Evolutionary conservation across 1,140 invertebrate genomes (phyloP), one percentile per base, ranked within the genome.

Genomic region (Frieseomelitta varia): DNA sequence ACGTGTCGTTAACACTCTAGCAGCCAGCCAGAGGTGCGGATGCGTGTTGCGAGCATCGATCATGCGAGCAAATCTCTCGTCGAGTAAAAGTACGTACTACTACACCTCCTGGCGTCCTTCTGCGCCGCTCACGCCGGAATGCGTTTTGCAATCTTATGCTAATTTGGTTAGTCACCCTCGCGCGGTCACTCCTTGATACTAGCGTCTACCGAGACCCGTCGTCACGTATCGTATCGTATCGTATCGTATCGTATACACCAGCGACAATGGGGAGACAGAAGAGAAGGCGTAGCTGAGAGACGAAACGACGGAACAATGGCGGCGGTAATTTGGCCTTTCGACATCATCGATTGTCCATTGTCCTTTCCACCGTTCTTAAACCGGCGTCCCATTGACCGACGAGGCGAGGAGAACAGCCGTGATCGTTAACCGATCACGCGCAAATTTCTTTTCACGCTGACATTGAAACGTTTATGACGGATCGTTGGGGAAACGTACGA

Each of bases 121-220:
- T 85, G 73, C 77, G 39, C 27, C 56, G 73, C 77, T 79, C 80
- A 67, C 77, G 65, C 27, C 75, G 88, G 88, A 86, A 89, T 89
- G 85, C 69, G 79, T 89, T 89, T 89, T 69, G 85, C 88, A 89
- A 89, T 84, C 71, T 87, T 89, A 89, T 89, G 88, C 74, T 89
- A 89, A 89, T 89, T 89, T 79, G 56, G 81, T 89, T 89, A 89
- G 88, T 89, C 88, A 89, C 87, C 87, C 88, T 86, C 51, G 80
- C 56, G 77, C 56, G 80, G 71, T 84, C 77, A 19, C 68, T 79
- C 51, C 27, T 63, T 34, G 74, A 55, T 56, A 56, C 55, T 17
- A 27, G 61, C 39, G 53, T 58, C 58, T n/a, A n/a, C 24, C 55
- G 51, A 65, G 63, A 65, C 30, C 30, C 63, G 63, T 30, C 61